phyloP scores from a whole-genome alignment of 2,888 invertebrate species.

The Teleogryllus oceanicus region DNA sequence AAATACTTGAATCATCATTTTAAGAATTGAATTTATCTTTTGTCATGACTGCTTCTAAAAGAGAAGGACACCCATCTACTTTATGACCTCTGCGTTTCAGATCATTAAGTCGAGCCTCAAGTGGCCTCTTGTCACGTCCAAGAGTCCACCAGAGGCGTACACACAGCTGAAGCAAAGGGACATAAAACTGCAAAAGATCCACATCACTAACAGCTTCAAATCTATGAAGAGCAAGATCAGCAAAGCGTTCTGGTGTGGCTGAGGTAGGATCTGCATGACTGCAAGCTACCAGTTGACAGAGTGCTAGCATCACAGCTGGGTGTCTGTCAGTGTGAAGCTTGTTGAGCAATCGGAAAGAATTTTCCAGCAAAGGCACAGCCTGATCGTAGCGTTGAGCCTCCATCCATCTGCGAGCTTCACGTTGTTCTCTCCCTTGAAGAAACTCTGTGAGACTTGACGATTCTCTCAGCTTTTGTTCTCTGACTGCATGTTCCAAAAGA shows the following conservation, averaged over 20 bases:
- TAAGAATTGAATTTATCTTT: background rate
- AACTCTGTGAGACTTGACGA: constrained; percentile 58
- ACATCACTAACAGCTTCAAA: constrained; percentile 70
- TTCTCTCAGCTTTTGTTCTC: constrained; percentile 56
- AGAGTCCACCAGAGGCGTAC: constrained; percentile 64
- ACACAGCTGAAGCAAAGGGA: constrained; percentile 65
- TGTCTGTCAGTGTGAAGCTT: constrained; percentile 66
- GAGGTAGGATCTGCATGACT: constrained; percentile 54
- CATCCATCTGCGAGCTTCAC: constrained; percentile 58
- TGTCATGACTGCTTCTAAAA: constrained; percentile 55
- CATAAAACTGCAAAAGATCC: constrained; percentile 64
- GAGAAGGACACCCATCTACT: constrained; percentile 56
- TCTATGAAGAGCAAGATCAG: constrained; percentile 64
- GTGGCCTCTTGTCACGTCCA: constrained; percentile 58
- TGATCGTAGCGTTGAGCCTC: constrained; percentile 57
- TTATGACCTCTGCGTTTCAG: constrained; percentile 65
- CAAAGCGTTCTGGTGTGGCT: constrained; percentile 61
- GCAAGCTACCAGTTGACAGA: constrained; percentile 67
- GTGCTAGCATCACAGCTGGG: constrained; percentile 60
- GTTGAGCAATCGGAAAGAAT: constrained; percentile 63
- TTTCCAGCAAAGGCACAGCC: constrained; percentile 63
- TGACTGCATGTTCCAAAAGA: constrained; percentile 57
- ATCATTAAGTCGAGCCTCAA: constrained; percentile 59
- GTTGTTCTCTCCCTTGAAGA: constrained; percentile 60
- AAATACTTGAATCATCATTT: too few species aligned